A percentile compares a stretch with the other conserved stretches of the same genome.
phyloP scores from a whole-genome alignment of 2,888 invertebrate species.

The Brachylomia viminalis region DNA sequence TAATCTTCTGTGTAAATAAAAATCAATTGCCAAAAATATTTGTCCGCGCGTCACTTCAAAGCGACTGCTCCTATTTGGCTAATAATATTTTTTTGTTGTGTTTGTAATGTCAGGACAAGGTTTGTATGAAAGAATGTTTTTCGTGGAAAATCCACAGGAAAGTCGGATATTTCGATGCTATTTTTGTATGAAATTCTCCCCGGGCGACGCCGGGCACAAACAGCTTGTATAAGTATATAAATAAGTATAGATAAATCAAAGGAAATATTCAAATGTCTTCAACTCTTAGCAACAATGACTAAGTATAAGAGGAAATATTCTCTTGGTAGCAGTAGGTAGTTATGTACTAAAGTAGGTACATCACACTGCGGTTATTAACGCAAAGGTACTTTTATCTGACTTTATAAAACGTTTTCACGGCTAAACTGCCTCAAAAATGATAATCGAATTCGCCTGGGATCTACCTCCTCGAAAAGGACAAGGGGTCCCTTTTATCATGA shows the following conservation, averaged over 20 bases:
- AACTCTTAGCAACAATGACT: background rate
- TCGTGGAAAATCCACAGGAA: too few species aligned
- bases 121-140: too few species aligned
- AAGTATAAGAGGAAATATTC: background rate
- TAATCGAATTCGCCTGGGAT: constrained; percentile 2
- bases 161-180: too few species aligned
- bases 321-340: background rate
- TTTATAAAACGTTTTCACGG: background rate
- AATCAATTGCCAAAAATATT: too few species aligned
- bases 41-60: too few species aligned
- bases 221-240: too few species aligned
- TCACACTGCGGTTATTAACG: background rate
- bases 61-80: too few species aligned
- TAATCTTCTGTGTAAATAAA: too few species aligned
- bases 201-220: too few species aligned
- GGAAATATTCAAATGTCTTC: background rate
- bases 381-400: constrained; percentile 9
- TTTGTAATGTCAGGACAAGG: too few species aligned
- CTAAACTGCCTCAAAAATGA: background rate
- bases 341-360: background rate
- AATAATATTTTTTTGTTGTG: too few species aligned
- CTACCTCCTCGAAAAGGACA: constrained; percentile 11
- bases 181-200: too few species aligned
- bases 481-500: constrained; percentile 2
- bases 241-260: background rate